Evolutionary conservation across 2,113 vertebrate species (phyloP).

Genomic region (Equus przewalskii): DNA sequence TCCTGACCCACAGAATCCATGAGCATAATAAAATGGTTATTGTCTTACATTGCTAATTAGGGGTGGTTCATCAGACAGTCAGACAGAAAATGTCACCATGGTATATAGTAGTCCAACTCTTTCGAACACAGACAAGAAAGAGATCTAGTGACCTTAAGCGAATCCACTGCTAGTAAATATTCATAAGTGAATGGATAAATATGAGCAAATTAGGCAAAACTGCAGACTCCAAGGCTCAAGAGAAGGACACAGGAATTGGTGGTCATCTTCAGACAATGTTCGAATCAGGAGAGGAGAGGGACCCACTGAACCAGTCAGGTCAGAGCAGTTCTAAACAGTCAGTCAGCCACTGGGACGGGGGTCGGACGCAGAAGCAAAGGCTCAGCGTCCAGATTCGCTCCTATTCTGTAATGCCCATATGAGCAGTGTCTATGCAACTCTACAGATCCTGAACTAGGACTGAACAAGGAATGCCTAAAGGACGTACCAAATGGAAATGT

Average conservation of each 20-base stretch:
- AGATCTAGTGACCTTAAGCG: background rate
- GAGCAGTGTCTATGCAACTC: background rate
- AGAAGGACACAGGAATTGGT: background rate
- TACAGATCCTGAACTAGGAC: background rate
- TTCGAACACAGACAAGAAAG: background rate
- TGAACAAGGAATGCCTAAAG: background rate
- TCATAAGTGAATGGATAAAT: background rate
- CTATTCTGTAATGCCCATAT: accelerated
- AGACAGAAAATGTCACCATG: background rate
- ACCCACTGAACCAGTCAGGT: background rate
- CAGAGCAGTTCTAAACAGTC: background rate
- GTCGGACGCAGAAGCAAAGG: background rate
- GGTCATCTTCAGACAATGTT: background rate
- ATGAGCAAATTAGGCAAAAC: background rate
- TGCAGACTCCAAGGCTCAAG: background rate
- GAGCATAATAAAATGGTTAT: background rate
- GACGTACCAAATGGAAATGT: background rate
- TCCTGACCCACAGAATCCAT: background rate
- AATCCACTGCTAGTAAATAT: background rate
- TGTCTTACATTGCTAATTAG: background rate
- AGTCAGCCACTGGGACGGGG: background rate
- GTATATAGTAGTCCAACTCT: background rate
- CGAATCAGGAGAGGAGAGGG: background rate
- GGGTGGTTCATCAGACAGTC: background rate
- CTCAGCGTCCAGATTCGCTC: accelerated